phyloP scores from a whole-genome alignment of 2,888 invertebrate genomes.

The Amphipyra berbera region DNA sequence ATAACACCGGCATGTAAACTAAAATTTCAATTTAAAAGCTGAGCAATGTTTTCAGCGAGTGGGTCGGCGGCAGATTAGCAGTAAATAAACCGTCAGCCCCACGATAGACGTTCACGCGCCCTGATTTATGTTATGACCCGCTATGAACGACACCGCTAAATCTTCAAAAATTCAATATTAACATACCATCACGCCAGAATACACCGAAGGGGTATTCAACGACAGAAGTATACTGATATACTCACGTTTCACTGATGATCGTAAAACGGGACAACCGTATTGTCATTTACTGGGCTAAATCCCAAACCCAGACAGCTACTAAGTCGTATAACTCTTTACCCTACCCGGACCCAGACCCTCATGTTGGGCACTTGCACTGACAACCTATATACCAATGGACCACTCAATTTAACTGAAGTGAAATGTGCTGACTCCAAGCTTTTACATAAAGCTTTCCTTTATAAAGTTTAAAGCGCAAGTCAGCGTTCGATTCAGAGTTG shows the following conservation, averaged over 20 bases:
- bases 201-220: neutral
- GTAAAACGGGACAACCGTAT: too few relatives aligned
- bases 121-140: constrained; percentile 74
- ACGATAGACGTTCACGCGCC: constrained; percentile 66
- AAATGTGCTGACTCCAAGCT: constrained; percentile 40
- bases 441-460: constrained; percentile 22
- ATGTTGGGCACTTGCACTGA: too few relatives aligned
- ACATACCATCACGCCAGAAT: constrained; percentile 2
- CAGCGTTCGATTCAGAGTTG: constrained; percentile 47
- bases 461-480: constrained; percentile 51
- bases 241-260: too few relatives aligned
- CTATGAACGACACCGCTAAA: constrained; percentile 70
- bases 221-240: too few relatives aligned
- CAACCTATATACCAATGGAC: too few relatives aligned
- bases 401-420: constrained; percentile 26
- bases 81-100: constrained; percentile 65
- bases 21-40: constrained; percentile 53
- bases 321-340: too few relatives aligned
- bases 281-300: too few relatives aligned
- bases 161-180: constrained; percentile 51
- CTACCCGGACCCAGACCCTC: too few relatives aligned
- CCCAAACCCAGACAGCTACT: too few relatives aligned
- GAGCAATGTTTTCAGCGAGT: constrained; percentile 54
- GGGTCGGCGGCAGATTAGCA: constrained; percentile 53
- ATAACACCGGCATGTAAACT: constrained; percentile 14